Percentiles rank a stretch among this genome's conserved stretches.
Conservation (phyloP, 2,113 vertebrate species). For the Tapirus terrestris region DNA sequence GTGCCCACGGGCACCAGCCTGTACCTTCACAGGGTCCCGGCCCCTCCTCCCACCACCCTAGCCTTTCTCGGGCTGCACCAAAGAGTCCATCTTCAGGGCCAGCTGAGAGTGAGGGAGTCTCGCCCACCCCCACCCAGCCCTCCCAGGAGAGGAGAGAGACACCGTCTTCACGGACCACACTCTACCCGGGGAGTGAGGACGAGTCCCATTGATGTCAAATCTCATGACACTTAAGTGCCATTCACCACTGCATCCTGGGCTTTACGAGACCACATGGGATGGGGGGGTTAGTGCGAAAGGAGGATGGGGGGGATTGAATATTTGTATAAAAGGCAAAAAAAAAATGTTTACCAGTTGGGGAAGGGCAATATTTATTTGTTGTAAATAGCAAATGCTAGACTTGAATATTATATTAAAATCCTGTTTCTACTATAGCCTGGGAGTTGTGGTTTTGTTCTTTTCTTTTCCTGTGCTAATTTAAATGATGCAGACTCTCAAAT, state of each 20-base stretch:
- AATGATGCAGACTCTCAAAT: rapidly evolving
- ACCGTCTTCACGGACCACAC: conserved; percentile 67
- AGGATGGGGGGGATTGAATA: conserved; percentile 41
- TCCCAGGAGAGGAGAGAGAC: conserved; percentile 48
- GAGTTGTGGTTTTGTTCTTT: neutral
- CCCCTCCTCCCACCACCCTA: neutral
- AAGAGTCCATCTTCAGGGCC: conserved; percentile 85
- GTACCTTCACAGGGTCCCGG: neutral
- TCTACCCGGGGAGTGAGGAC: rapidly evolving
- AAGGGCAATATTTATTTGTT: conserved; percentile 90
- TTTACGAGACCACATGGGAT: conserved; percentile 20
- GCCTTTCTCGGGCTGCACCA: conserved; percentile 85
- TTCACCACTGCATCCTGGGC: conserved; percentile 61
- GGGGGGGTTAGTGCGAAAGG: conserved; percentile 55
- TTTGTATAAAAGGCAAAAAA: conserved; percentile 79
- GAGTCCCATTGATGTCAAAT: rapidly evolving
- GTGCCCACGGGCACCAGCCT: neutral
- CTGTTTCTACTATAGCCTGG: conserved; percentile 69
- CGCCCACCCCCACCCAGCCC: neutral
- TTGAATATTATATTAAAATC: conserved; percentile 89
- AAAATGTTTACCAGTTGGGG: conserved; percentile 81
- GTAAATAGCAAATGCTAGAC: conserved; percentile 88
- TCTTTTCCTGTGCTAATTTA: neutral
- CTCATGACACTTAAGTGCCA: conserved; percentile 60
- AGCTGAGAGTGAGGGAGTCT: neutral